These are phyloP conservation scores for Platycercus adscitus DNA, from an alignment of 2,113 vertebrate genomes.

Conservation along the genomic window DNA sequence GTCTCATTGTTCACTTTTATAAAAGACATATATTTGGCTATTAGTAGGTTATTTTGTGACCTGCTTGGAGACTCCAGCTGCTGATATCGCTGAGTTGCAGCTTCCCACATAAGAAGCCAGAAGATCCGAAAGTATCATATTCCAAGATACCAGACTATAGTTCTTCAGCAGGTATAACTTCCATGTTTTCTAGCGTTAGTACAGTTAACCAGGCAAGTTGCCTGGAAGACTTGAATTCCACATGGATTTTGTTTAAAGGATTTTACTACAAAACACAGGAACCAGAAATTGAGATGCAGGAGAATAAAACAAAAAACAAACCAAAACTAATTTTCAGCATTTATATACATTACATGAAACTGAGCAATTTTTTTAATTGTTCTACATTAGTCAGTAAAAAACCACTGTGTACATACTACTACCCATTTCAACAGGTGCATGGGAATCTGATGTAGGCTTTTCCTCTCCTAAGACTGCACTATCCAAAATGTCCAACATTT, in stretches of 20 bases:
- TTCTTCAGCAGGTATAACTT: neutral
- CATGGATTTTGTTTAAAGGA: neutral
- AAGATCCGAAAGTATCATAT: neutral
- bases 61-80: neutral
- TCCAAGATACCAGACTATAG: neutral
- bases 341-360: neutral
- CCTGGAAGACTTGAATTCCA: neutral
- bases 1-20: neutral
- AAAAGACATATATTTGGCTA: neutral
- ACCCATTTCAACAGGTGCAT: neutral
- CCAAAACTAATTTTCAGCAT: fast-evolving
- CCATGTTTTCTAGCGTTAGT: neutral
- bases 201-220: neutral
- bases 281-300: neutral
- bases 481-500: neutral
- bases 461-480: neutral
- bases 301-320: neutral
- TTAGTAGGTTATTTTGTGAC: neutral
- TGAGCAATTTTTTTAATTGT: neutral
- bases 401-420: neutral
- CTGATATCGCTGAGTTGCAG: neutral
- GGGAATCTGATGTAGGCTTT: neutral
- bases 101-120: neutral
- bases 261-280: neutral
- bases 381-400: neutral